Evolutionary conservation across 2,113 vertebrate species (phyloP).

Genomic region (Mungos mungo): DNA sequence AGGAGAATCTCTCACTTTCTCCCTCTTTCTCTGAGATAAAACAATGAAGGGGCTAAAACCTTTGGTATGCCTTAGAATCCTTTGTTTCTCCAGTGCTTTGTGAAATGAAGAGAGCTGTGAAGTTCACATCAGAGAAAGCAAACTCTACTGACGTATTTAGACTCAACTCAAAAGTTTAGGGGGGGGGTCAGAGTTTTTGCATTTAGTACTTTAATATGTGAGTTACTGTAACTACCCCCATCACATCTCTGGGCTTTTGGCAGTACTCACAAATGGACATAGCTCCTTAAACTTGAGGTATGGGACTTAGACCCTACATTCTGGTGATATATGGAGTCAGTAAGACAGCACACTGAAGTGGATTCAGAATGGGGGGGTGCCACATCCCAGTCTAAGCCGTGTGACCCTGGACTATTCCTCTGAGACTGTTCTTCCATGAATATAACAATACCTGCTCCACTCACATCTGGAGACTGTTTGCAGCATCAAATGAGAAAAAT

Average conservation of each 20-base stretch:
- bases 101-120: conserved; percentile 14
- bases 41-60: conserved; percentile 18
- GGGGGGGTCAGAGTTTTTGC: neutral
- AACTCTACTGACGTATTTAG: neutral
- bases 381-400: neutral
- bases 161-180: neutral
- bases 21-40: conserved; percentile 34
- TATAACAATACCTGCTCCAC: neutral
- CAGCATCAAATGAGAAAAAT: neutral
- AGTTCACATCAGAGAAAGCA: neutral
- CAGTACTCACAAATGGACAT: neutral
- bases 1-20: conserved; percentile 41
- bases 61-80: neutral
- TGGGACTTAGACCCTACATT: neutral
- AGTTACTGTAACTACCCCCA: neutral
- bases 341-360: neutral
- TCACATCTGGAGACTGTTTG: neutral
- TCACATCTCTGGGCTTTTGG: neutral
- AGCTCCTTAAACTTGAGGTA: neutral
- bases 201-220: neutral
- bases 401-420: neutral
- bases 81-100: conserved; percentile 52
- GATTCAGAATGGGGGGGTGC: neutral
- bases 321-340: neutral
- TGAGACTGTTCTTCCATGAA: neutral